phyloP scores from a whole-genome alignment of 2,888 invertebrate genomes.

The Petrolisthes manimaculis region DNA sequence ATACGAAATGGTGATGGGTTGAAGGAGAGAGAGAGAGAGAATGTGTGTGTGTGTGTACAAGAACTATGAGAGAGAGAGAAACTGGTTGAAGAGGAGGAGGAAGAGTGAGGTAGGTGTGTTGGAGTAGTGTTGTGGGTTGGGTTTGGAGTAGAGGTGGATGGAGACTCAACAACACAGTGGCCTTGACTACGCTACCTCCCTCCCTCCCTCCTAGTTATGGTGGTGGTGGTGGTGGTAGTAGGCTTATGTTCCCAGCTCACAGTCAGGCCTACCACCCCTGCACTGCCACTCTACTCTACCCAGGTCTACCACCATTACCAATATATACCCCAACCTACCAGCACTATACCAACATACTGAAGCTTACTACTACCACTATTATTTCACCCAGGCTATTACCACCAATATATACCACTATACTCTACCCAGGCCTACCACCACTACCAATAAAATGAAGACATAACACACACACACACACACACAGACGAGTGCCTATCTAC shows the following conservation, averaged over 20 bases:
- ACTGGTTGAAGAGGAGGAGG: background rate
- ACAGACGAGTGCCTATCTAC: background rate
- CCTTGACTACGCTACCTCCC: constrained; percentile 28
- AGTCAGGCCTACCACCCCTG: constrained; percentile 16
- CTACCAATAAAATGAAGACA: background rate
- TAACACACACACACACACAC: constrained; percentile 40
- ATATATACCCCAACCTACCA: background rate
- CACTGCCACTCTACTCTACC: background rate
- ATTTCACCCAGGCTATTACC: background rate
- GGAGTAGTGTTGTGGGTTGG: background rate
- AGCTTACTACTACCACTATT: background rate
- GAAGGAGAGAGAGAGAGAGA: background rate
- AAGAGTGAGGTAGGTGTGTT: background rate
- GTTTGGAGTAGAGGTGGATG: background rate
- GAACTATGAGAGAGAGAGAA: constrained; percentile 7
- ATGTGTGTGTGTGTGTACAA: background rate
- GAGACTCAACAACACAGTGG: background rate
- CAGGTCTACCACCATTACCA: constrained; percentile 29
- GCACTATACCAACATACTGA: background rate
- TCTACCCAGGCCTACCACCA: background rate
- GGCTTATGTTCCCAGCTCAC: constrained; percentile 21
- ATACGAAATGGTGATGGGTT: background rate
- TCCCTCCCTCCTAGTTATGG: too few relatives aligned
- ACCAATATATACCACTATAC: background rate
- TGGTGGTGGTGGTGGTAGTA: too few relatives aligned